Evolutionary conservation across 2,888 invertebrate genomes (phyloP).

Genomic region (Hoplodrina ambigua): DNA sequence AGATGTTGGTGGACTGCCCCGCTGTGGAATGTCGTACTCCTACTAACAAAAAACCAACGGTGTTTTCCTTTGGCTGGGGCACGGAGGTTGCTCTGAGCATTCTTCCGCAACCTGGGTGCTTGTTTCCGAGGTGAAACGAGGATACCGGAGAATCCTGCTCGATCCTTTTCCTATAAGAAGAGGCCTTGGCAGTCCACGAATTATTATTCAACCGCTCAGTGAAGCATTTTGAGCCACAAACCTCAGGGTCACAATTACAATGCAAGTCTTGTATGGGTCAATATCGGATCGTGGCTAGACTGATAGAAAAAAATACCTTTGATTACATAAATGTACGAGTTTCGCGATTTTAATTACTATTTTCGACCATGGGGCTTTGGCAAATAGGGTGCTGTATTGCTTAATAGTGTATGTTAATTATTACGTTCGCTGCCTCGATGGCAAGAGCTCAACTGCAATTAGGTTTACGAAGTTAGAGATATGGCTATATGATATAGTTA

Average conservation of each 20-base stretch:
- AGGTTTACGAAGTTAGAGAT: too few species aligned
- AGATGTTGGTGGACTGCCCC: too few species aligned
- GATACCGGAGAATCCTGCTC: too few species aligned
- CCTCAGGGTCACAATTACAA: constrained; percentile 68
- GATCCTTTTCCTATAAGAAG: neutral
- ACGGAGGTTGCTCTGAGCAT: too few species aligned
- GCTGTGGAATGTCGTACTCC: too few species aligned
- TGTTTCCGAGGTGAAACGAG: too few species aligned
- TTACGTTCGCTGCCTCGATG: too few species aligned
- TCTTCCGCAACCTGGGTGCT: too few species aligned
- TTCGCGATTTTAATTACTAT: constrained; percentile 47
- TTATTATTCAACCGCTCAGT: neutral
- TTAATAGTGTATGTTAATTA: neutral
- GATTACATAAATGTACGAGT: constrained; percentile 64
- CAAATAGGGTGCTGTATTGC: constrained; percentile 27
- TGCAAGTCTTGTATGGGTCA: constrained; percentile 76
- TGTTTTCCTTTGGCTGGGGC: too few species aligned
- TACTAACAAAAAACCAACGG: too few species aligned
- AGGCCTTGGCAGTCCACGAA: neutral
- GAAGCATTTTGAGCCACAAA: constrained; percentile 21
- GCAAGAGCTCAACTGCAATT: too few species aligned
- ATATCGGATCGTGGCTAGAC: constrained; percentile 62
- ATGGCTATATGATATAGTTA: too few species aligned
- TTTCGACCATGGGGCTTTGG: constrained; percentile 9
- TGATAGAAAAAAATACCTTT: constrained; percentile 49